Conservation (phyloP, 2,113 vertebrate species). For the Bombycilla garrulus region DNA sequence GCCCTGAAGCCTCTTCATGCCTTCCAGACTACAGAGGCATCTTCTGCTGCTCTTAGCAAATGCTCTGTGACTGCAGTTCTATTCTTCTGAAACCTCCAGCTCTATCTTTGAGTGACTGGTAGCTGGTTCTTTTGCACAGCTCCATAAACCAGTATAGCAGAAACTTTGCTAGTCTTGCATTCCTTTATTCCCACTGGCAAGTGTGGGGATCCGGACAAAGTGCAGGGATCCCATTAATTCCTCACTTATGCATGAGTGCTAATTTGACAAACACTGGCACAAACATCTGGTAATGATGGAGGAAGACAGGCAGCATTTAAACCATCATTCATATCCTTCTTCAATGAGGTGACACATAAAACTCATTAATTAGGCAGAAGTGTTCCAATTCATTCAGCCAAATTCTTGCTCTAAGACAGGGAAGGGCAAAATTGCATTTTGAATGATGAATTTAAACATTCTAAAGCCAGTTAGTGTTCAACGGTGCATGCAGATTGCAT, state of each 20-base stretch:
- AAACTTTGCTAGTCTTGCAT: not conserved
- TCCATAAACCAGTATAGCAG: not conserved
- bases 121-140: not conserved
- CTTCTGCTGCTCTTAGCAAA: not conserved
- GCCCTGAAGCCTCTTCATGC: not conserved
- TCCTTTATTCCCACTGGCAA: not conserved
- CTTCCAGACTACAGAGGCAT: accelerated
- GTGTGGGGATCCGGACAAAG: not conserved
- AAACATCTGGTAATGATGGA: not conserved
- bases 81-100: not conserved
- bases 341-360: not conserved
- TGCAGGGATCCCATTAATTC: not conserved
- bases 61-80: not conserved
- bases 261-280: not conserved
- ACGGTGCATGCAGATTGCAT: not conserved
- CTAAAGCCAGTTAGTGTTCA: not conserved
- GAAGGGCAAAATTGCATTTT: not conserved
- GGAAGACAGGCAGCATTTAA: not conserved
- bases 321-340: not conserved
- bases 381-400: not conserved
- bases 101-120: not conserved
- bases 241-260: not conserved
- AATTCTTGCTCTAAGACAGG: not conserved
- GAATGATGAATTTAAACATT: not conserved
- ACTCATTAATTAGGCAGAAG: not conserved